A percentile compares a stretch with the other conserved stretches of the same genome.
These are phyloP conservation scores for Pachydiplax longipennis DNA, from an alignment of 2,888 invertebrate species.

Conservation along the genomic window DNA sequence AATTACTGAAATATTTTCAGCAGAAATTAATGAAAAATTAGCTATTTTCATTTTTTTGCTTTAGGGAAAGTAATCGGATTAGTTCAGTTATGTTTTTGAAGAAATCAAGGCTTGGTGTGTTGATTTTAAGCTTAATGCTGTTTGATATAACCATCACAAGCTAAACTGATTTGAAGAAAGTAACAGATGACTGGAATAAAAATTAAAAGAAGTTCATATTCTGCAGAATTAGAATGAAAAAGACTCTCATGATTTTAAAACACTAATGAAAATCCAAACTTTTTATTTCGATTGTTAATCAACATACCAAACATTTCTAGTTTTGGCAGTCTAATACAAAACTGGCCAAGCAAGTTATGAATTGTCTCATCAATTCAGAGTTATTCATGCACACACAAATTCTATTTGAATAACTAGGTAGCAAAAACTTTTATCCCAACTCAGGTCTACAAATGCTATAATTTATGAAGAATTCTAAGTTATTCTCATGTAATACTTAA, in stretches of 20 bases:
- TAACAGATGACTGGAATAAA: too few relatives aligned
- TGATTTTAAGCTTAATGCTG: background rate
- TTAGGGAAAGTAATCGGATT: background rate
- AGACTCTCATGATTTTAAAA: too few relatives aligned
- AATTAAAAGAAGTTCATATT: too few relatives aligned
- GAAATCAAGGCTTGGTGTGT: background rate
- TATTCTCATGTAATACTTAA: slow-evolving; percentile 16
- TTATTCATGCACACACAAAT: slow-evolving; percentile 29
- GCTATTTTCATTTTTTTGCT: background rate
- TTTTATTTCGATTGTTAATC: background rate
- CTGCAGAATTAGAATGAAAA: too few relatives aligned
- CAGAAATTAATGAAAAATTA: background rate
- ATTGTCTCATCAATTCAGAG: slow-evolving; percentile 4
- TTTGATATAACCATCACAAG: background rate
- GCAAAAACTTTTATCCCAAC: slow-evolving; percentile 12
- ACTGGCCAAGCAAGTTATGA: slow-evolving; percentile 31
- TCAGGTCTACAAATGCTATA: slow-evolving; percentile 17
- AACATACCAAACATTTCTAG: slow-evolving; percentile 34
- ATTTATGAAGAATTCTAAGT: slow-evolving; percentile 19
- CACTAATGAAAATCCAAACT: background rate
- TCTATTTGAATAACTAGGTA: slow-evolving; percentile 10
- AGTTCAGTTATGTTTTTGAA: background rate
- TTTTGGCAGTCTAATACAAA: slow-evolving; percentile 14
- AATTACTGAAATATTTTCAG: background rate
- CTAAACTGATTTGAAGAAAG: too few relatives aligned